These are phyloP conservation scores for Cynodonichthys magdalenae DNA, from an alignment of 2,797 vertebrate species.

Conservation along the genomic window DNA sequence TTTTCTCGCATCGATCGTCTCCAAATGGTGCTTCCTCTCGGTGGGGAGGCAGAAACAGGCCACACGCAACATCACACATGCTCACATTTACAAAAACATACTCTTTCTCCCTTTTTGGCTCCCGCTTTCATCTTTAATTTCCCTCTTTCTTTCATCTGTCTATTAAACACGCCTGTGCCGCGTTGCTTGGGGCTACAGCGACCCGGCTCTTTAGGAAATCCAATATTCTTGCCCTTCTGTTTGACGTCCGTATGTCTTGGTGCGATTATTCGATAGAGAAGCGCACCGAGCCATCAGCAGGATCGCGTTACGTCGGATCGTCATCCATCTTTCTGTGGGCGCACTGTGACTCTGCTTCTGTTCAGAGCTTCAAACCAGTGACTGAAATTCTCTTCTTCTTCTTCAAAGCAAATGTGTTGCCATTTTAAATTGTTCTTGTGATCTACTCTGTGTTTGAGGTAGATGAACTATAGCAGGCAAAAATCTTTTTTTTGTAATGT, in stretches of 20 bases:
- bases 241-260: constrained; percentile 44
- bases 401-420: constrained; percentile 44
- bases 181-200: constrained; percentile 56
- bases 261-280: constrained; percentile 58
- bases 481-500: not conserved
- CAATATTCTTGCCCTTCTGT: constrained; percentile 55
- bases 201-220: constrained; percentile 52
- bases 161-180: constrained; percentile 61
- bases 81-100: constrained; percentile 40
- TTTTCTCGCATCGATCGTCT: constrained; percentile 58
- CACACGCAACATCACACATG: constrained; percentile 48
- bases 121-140: constrained; percentile 65
- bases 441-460: not conserved
- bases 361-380: constrained; percentile 28
- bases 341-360: constrained; percentile 33
- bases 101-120: constrained; percentile 24
- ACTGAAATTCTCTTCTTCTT: constrained; percentile 29
- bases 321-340: constrained; percentile 23
- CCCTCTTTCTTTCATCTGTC: constrained; percentile 65
- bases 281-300: constrained; percentile 32
- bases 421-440: constrained; percentile 31
- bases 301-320: constrained; percentile 56
- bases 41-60: constrained; percentile 41
- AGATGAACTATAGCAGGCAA: not conserved
- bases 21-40: constrained; percentile 49